Evolutionary conservation across 2,113 vertebrate genomes (phyloP), one percentile per base, ranked within the genome.

Genomic region (Oreocharis arfaki): DNA sequence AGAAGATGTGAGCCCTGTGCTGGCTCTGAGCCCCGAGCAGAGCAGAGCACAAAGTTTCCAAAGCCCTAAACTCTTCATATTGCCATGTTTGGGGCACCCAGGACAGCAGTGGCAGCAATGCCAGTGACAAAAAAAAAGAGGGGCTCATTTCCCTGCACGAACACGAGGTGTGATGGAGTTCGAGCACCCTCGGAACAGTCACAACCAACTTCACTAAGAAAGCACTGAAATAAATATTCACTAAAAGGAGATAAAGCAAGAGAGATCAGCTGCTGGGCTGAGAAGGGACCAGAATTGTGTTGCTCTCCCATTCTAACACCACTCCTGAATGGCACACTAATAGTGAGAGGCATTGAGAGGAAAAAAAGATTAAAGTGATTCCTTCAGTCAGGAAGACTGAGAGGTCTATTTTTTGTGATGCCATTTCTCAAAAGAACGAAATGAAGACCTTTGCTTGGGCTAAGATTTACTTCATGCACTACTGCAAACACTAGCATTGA

Each of bases 371-470:
- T 41, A 6, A 67, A 69, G 13, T 4, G n/a, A 49, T 67, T 71
- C 52, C 19, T 63, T 49, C 7, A 17, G 1, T 39, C 49, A 41
- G 44, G n/a, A 76, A 35, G 39, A 37, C 2, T 50, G 42, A 67
- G 17, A 37, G 16, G 6, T 56, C 24, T 73, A 2, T 6, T 13
- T 50, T 47, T 81, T 42, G 27, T 39, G 49, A 37, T 47, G 33
- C 3, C 6, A 7, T 79, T 75, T 59, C 39, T 83, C 53, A 44
- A 21, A 86, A 63, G 7, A 49, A 13, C 0, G 0, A 77, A 37
- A 21, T 11, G 1, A 57, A 16, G 28, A 50, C 15, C 11, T 64
- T 73, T 50, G 6, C 33, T 65, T 74, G 56, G 64, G 55, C 27
- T 59, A 46, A 61, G 33, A 82, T 64, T 50, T 68, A 42, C 71